Conservation (phyloP, 2,113 vertebrate genomes). For the Rhineura floridana region DNA sequence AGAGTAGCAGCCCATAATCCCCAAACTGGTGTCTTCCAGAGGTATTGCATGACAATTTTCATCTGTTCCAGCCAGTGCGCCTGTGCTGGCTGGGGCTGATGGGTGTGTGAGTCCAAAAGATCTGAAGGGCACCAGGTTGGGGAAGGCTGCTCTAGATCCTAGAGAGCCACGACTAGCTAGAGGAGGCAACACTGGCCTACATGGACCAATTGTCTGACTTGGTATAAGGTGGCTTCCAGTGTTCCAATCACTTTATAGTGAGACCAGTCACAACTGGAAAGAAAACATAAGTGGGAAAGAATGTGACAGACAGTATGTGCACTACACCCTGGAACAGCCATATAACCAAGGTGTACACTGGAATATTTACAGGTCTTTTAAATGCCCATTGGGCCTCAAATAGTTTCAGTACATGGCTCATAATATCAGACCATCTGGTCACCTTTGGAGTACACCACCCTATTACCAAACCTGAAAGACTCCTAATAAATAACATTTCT, state of each 20-base stretch:
- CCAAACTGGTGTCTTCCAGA: too few species aligned
- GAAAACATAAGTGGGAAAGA: not conserved
- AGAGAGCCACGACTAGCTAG: too few species aligned
- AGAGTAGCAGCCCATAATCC: too few species aligned
- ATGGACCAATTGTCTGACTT: too few species aligned
- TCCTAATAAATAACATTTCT: constrained; percentile 30
- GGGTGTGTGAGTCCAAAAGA: too few species aligned
- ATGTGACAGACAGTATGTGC: not conserved
- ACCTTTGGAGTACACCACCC: not conserved
- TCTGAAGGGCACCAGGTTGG: too few species aligned
- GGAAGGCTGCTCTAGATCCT: too few species aligned
- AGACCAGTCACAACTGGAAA: not conserved
- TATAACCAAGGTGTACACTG: too few species aligned
- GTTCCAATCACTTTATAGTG: not conserved
- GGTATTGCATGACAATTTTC: too few species aligned
- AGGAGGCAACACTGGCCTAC: too few species aligned
- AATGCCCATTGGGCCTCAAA: not conserved
- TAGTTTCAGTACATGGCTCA: not conserved
- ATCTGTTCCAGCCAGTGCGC: too few species aligned
- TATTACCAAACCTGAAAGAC: not conserved
- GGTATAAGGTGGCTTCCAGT: not conserved
- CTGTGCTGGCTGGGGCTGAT: too few species aligned
- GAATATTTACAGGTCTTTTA: not conserved
- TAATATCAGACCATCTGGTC: constrained; percentile 24
- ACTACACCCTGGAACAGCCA: not conserved